Conservation (phyloP, 2,113 vertebrate species). For the Rhizomys pruinosus region DNA sequence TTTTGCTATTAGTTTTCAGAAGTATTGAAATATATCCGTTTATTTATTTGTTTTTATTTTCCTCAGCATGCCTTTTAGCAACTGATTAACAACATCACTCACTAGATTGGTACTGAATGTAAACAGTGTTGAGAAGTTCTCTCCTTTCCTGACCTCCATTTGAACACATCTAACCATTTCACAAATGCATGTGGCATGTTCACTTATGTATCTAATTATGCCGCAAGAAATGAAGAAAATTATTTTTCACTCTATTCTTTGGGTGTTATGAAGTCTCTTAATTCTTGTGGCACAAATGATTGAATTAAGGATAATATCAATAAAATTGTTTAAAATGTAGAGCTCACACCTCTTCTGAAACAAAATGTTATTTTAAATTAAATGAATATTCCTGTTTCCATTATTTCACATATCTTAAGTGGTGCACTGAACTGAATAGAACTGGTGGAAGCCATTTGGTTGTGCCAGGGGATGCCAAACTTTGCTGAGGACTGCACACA, state of each 20-base stretch:
- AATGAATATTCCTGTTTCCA: constrained; percentile 55
- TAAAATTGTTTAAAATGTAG: constrained; percentile 67
- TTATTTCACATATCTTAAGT: constrained; percentile 62
- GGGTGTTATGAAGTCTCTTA: constrained; percentile 38
- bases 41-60: constrained; percentile 56
- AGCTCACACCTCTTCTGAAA: constrained; percentile 56
- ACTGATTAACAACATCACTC: constrained; percentile 29
- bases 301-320: constrained; percentile 62
- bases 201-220: constrained; percentile 13
- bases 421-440: constrained; percentile 58
- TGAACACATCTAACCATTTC: constrained; percentile 37
- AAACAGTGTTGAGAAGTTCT: neutral
- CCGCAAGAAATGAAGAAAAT: neutral
- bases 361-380: constrained; percentile 72
- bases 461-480: constrained; percentile 27
- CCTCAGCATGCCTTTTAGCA: constrained; percentile 1
- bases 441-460: neutral
- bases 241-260: constrained; percentile 7
- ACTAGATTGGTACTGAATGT: neutral
- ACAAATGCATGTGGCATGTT: constrained; percentile 17
- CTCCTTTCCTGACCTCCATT: neutral
- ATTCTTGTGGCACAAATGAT: constrained; percentile 47
- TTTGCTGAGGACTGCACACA: neutral
- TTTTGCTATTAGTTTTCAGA: constrained; percentile 9
- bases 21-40: constrained; percentile 27